Percentiles rank a stretch among this genome's conserved stretches.
phyloP scores from a whole-genome alignment of 2,797 vertebrate genomes.

The Eurystomus glaucurus region DNA sequence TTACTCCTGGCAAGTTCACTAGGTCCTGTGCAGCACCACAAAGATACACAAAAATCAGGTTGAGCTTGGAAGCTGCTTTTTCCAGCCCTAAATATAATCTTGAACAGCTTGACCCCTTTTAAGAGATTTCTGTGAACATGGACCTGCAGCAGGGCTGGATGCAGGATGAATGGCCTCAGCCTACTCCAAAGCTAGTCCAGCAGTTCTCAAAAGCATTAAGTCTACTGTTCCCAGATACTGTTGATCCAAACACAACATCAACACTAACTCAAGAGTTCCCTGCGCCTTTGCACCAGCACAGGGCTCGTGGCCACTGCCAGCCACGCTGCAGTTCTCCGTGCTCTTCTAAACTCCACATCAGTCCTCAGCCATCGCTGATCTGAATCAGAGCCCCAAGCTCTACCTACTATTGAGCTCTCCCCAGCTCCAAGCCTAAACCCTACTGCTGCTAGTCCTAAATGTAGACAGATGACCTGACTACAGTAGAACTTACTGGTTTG shows the following conservation, averaged over 20 bases:
- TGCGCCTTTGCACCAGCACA: accelerated
- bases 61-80: neutral
- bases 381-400: neutral
- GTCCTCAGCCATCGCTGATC: neutral
- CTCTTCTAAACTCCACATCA: accelerated
- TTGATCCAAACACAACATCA: neutral
- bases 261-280: neutral
- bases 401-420: neutral
- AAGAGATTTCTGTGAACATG: accelerated
- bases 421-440: neutral
- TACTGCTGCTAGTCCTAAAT: neutral
- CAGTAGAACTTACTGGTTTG: neutral
- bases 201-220: neutral
- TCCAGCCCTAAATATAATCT: neutral
- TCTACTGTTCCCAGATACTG: neutral
- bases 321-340: accelerated
- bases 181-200: neutral
- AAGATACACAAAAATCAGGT: neutral
- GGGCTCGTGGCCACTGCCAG: accelerated
- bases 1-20: neutral
- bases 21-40: neutral
- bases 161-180: neutral
- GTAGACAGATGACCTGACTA: neutral
- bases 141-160: neutral
- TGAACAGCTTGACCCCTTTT: neutral